Evolutionary conservation across 2,888 invertebrate species (phyloP), one percentile per base, ranked within the genome.

Genomic region (Trichopria drosophilae): DNA sequence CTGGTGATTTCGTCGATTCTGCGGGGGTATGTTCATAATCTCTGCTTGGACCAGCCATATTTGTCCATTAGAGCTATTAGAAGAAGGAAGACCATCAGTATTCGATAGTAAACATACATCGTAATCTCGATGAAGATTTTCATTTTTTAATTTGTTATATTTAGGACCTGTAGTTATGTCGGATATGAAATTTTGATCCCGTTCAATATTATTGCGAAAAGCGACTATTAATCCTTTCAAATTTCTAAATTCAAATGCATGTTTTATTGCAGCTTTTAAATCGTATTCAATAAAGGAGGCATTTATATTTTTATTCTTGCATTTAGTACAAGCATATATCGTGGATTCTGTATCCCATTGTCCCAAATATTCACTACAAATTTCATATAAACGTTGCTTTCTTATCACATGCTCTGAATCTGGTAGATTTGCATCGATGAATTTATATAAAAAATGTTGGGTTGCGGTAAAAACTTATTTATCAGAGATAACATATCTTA

Each of bases 381-480:
- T 10, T 19, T 53, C 40, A 39, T 53, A 56, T 10, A 56, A n/a
- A 40, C 26, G 19, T 15, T 53, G 47, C 31, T 36, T 53, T 22
- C 19, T 43, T 10, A 53, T 31, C 6, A 42, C 16, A 1, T 45
- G n/a, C 4, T 22, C 15, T 18, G 34, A 16, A 1, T 24, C n/a
- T 3, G 56, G 53, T 15, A 51, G 15, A 1, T 44, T 22, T 29
- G 29, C 9, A 29, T 31, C 31, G 36, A 53, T 23, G 13, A 53
- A 35, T 51, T 50, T 46, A 3, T 34, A 23, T 7, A 56, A 42
- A 12, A 6, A 7, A 37, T 53, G 24, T 56, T 53, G 18, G 24
- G 43, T 28, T 53, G 23, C 3, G 56, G 53, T 20, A 53, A 34
- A 16, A 56, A 3, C n/a, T 18, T 5, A 22, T 24, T 12, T 4